Evolutionary conservation across 2,113 vertebrate species (phyloP).

Genomic region (Serinus canaria): DNA sequence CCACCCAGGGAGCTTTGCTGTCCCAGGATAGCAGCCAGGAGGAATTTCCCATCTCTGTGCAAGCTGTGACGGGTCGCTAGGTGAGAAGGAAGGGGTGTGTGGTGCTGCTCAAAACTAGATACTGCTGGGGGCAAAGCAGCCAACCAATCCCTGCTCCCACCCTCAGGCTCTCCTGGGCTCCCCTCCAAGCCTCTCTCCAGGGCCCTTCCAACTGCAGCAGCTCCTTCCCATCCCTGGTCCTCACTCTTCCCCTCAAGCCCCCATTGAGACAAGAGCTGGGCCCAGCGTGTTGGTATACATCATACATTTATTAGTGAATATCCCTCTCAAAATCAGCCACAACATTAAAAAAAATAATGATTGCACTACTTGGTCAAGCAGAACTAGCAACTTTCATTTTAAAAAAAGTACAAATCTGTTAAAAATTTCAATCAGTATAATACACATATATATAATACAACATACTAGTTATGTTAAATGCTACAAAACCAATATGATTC

Average conservation of each 20-base stretch:
- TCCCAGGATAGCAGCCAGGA: rapidly evolving
- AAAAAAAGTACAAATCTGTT: conserved; percentile 99
- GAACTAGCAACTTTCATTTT: conserved; percentile 99
- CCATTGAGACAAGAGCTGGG: neutral
- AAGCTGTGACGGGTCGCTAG: rapidly evolving
- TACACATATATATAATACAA: conserved; percentile 99
- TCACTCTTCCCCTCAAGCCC: neutral
- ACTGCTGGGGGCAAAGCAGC: neutral
- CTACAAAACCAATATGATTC: conserved; percentile 99
- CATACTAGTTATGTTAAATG: conserved; percentile 99
- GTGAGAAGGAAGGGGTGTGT: rapidly evolving
- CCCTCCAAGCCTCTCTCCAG: neutral
- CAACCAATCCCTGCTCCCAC: neutral
- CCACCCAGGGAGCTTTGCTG: rapidly evolving
- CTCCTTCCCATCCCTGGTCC: neutral
- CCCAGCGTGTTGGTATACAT: conserved; percentile 83
- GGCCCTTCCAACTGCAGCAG: too few relatives aligned
- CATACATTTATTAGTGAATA: conserved; percentile 99
- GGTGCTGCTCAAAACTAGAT: neutral
- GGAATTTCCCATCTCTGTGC: rapidly evolving
- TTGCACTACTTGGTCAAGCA: conserved; percentile 99
- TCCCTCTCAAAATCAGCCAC: conserved; percentile 99
- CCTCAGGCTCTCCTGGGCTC: neutral
- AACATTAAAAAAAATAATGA: conserved; percentile 99
- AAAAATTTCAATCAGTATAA: conserved; percentile 99